Evolutionary conservation across 2,888 invertebrate genomes (phyloP).

Genomic region (Aricia artaxerxes): DNA sequence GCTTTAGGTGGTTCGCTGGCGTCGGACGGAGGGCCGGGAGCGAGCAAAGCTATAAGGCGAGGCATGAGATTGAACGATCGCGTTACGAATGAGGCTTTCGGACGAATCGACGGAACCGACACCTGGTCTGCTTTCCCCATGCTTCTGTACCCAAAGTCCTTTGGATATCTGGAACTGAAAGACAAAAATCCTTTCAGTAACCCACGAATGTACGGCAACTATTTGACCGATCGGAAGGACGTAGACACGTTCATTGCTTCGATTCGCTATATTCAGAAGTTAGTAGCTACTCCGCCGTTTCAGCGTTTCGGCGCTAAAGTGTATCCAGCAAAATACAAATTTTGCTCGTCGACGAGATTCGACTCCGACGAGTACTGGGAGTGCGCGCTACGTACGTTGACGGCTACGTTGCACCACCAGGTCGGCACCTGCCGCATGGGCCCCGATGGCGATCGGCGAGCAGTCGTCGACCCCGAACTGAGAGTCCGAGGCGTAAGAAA

Average conservation of each 20-base stretch:
- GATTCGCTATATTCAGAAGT: constrained; percentile 81
- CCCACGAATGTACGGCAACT: constrained; percentile 90
- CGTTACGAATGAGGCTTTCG: constrained; percentile 79
- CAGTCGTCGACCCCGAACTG: constrained; percentile 83
- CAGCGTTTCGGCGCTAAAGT: constrained; percentile 78
- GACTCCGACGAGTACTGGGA: constrained; percentile 86
- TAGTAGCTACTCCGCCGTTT: constrained; percentile 81
- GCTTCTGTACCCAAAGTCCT: constrained; percentile 87
- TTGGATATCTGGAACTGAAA: constrained; percentile 84
- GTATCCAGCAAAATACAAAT: constrained; percentile 73
- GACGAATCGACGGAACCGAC: constrained; percentile 76
- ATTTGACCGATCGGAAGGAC: constrained; percentile 83
- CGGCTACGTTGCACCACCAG: constrained; percentile 83
- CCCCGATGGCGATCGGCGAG: constrained; percentile 78
- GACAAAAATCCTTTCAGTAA: constrained; percentile 86
- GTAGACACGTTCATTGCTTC: constrained; percentile 81
- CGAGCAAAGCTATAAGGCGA: constrained; percentile 69
- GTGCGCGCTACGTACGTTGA: constrained; percentile 82
- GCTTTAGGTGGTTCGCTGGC: constrained; percentile 82
- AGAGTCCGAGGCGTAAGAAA: constrained; percentile 81
- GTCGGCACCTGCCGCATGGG: constrained; percentile 88
- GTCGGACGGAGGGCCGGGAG: constrained; percentile 76
- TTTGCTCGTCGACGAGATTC: constrained; percentile 71
- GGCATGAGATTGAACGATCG: constrained; percentile 80
- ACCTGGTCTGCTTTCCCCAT: constrained; percentile 84